phyloP scores from a whole-genome alignment of 2,888 invertebrate genomes.

The Cheilosia variabilis region DNA sequence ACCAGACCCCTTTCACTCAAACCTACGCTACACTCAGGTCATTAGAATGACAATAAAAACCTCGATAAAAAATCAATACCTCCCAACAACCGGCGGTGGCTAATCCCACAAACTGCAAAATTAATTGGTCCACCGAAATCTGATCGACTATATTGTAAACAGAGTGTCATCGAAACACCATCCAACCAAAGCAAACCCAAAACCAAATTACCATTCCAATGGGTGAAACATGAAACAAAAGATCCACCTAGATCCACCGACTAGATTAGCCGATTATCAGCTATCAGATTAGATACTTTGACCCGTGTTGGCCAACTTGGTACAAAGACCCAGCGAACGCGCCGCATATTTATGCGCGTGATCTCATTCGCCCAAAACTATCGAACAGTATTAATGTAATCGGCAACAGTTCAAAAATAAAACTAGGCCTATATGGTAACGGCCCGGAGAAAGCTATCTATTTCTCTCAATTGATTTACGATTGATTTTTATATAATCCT shows the following conservation, averaged over 20 bases:
- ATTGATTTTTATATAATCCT: constrained; percentile 37
- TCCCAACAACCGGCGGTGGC: background rate
- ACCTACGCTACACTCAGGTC: background rate
- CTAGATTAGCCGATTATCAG: constrained; percentile 6
- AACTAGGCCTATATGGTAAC: constrained; percentile 29
- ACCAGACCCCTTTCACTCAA: background rate
- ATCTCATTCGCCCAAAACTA: constrained; percentile 35
- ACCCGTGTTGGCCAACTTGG: background rate
- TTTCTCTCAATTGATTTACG: constrained; percentile 24
- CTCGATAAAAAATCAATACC: constrained; percentile 50
- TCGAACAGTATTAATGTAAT: constrained; percentile 45
- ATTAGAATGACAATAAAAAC: constrained; percentile 49
- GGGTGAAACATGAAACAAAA: constrained; percentile 1
- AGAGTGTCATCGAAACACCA: constrained; percentile 25
- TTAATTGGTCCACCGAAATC: constrained; percentile 57
- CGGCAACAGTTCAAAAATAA: constrained; percentile 43
- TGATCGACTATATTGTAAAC: constrained; percentile 51
- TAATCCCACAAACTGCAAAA: constrained; percentile 34
- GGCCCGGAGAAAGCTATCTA: constrained; percentile 18
- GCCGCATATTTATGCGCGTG: constrained; percentile 23
- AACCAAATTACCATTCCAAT: no score
- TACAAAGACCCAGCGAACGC: background rate
- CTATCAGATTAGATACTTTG: background rate
- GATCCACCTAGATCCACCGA: constrained; percentile 7
- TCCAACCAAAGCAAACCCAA: background rate